Conservation (phyloP, 2,113 vertebrate species). For the Stegastes partitus region DNA sequence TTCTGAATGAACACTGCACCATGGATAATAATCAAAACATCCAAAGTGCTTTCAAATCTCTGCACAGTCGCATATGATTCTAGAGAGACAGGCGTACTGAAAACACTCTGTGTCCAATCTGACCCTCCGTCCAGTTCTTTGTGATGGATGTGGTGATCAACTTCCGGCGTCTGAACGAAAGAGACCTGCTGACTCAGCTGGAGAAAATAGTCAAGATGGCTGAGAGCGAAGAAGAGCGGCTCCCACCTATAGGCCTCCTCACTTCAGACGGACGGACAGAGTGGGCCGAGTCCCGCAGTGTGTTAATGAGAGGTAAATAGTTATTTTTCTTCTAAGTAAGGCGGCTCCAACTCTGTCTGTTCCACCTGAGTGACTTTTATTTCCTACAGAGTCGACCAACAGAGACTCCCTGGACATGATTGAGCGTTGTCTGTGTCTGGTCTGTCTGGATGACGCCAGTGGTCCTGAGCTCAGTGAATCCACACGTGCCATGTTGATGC, state of each 20-base stretch:
- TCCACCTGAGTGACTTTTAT: not conserved
- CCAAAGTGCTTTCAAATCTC: no score
- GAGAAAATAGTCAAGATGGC: constrained; percentile 94
- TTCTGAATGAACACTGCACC: no score
- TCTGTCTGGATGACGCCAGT: constrained; percentile 90
- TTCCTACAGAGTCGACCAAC: constrained; percentile 93
- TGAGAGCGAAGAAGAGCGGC: constrained; percentile 88
- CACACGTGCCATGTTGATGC: constrained; percentile 88
- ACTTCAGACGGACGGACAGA: constrained; percentile 93
- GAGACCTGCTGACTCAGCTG: constrained; percentile 95
- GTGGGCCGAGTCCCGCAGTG: constrained; percentile 91
- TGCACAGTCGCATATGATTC: no score
- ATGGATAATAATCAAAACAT: no score
- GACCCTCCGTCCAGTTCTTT: constrained; percentile 89
- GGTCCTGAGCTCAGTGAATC: constrained; percentile 85
- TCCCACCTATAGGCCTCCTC: constrained; percentile 93
- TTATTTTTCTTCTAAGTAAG: not conserved
- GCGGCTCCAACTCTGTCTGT: not conserved
- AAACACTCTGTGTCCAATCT: constrained; percentile 20
- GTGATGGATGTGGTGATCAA: constrained; percentile 98
- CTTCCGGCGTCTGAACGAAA: constrained; percentile 94
- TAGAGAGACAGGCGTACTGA: not conserved
- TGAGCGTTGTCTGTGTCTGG: constrained; percentile 92
- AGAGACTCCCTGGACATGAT: constrained; percentile 97
- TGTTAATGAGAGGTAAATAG: constrained; percentile 91